phyloP scores from a whole-genome alignment of 2,113 vertebrate genomes.

The Silurus asotus region DNA sequence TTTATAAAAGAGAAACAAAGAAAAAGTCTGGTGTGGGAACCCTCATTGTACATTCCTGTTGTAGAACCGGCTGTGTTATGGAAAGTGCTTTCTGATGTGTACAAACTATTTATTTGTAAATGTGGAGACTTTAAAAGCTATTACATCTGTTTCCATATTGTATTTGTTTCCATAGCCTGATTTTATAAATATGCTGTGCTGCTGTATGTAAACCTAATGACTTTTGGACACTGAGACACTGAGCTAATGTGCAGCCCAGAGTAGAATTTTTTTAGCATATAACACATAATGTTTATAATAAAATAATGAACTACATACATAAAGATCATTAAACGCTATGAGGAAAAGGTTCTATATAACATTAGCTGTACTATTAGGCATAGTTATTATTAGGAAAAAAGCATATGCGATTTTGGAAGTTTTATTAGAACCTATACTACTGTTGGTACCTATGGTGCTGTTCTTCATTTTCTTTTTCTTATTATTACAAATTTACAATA shows the following conservation, averaged over 20 bases:
- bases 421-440: neutral
- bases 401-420: too few relatives aligned
- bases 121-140: too few relatives aligned
- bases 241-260: neutral
- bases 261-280: neutral
- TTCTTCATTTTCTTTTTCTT: neutral
- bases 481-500: neutral
- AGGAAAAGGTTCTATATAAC: neutral
- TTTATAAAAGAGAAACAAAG: neutral
- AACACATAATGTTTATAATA: neutral
- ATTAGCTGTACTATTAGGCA: neutral
- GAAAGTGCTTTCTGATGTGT: neutral
- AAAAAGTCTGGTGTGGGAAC: neutral
- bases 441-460: neutral
- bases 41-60: neutral
- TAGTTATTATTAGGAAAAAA: neutral
- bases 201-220: neutral
- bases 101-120: too few relatives aligned
- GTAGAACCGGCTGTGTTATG: neutral
- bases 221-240: neutral
- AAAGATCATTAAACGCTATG: neutral
- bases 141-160: too few relatives aligned
- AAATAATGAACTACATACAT: neutral
- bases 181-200: neutral
- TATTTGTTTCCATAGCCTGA: too few relatives aligned